A percentile compares a stretch with the other conserved stretches of the same genome.
Evolutionary conservation across 2,797 vertebrate species (phyloP).

Genomic region (Diceros bicornis): DNA sequence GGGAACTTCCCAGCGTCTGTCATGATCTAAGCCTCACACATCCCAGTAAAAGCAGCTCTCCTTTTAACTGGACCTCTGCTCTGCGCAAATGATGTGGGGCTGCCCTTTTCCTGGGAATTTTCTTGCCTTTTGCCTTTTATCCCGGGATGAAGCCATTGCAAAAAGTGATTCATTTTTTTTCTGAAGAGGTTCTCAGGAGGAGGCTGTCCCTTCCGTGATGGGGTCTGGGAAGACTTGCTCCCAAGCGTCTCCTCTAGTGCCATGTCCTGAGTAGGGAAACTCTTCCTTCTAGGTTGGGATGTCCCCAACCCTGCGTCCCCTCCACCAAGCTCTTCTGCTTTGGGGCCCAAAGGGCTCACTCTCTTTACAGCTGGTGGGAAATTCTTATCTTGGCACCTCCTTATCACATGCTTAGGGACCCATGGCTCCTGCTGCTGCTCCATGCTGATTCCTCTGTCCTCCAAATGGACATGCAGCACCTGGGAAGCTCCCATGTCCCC

Average conservation of each 20-base stretch:
- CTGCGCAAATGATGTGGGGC: too few relatives aligned
- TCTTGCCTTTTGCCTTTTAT: neutral
- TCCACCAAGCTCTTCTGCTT: neutral
- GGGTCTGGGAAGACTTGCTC: neutral
- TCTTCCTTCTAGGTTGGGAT: neutral
- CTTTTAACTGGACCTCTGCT: neutral
- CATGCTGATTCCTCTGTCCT: neutral
- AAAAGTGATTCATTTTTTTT: neutral
- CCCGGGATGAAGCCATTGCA: neutral
- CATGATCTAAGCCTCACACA: accelerated
- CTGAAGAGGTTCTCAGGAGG: neutral
- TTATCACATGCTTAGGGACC: neutral
- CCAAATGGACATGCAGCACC: neutral
- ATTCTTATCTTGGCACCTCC: neutral
- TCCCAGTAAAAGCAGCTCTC: neutral
- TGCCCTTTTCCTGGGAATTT: neutral
- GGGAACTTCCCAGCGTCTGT: too few relatives aligned
- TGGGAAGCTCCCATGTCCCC: neutral
- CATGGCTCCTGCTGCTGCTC: neutral
- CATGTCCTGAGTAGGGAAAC: accelerated
- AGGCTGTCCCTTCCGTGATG: neutral
- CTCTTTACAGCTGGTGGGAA: neutral
- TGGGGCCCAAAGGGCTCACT: accelerated
- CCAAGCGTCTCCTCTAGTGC: neutral
- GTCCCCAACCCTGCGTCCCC: neutral